phyloP scores from a whole-genome alignment of 2,888 invertebrate genomes.

The Campaea margaritaria region DNA sequence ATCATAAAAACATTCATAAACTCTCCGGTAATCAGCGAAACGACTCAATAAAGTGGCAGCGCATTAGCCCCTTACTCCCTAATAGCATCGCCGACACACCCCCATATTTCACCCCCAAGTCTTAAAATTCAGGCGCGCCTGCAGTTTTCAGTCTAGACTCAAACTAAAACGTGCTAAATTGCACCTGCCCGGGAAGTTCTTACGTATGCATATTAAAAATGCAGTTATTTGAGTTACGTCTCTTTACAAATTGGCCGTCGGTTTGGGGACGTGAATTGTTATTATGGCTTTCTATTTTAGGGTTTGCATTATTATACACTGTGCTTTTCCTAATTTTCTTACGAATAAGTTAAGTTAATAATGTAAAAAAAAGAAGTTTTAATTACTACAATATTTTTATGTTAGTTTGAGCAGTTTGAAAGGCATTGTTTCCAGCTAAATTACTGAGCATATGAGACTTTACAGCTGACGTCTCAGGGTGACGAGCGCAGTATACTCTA shows the following conservation, averaged over 20 bases:
- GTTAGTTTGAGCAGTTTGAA: no score
- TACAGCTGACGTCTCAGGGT: no score
- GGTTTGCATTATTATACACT: not conserved
- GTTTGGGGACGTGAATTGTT: slow-evolving; percentile 24
- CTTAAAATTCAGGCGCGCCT: slow-evolving; percentile 55
- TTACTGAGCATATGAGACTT: no score
- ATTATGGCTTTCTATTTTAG: slow-evolving; percentile 12
- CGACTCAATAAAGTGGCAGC: slow-evolving; percentile 29
- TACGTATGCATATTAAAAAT: slow-evolving; percentile 54
- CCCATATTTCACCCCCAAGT: slow-evolving; percentile 48
- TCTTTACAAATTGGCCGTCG: slow-evolving; percentile 31
- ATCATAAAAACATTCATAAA: slow-evolving; percentile 20
- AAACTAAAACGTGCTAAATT: slow-evolving; percentile 50
- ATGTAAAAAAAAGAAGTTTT: no score
- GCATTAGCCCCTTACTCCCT: slow-evolving; percentile 35
- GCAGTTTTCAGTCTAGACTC: slow-evolving; percentile 52
- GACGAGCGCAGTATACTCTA: no score
- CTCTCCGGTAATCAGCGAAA: slow-evolving; percentile 26
- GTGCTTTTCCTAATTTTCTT: no score
- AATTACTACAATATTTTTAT: no score
- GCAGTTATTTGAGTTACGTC: slow-evolving; percentile 45
- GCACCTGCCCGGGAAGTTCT: slow-evolving; percentile 43
- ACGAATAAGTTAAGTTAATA: not conserved
- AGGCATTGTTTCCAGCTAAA: no score
- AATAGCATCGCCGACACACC: slow-evolving; percentile 39